phyloP scores from a whole-genome alignment of 1,140 invertebrate genomes.

The Acromyrmex echinatior region DNA sequence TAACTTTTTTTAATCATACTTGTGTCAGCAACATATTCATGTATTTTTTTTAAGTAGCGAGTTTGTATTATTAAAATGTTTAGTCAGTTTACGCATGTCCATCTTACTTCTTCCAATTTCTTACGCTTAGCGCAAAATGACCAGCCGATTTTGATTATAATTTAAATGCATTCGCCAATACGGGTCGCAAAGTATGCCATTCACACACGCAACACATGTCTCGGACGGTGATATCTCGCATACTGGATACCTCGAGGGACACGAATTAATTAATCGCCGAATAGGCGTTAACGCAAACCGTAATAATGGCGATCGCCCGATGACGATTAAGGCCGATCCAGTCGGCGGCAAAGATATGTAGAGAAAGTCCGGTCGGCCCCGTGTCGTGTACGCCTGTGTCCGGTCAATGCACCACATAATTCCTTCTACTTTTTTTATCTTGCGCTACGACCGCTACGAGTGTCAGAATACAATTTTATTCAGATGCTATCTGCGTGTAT shows the following conservation, averaged over 20 bases:
- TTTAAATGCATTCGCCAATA: neutral
- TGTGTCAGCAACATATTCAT: neutral
- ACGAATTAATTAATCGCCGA: constrained; percentile 73
- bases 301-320: constrained; percentile 75
- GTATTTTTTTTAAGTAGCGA: neutral
- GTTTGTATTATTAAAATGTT: neutral
- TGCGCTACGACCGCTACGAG: constrained; percentile 9
- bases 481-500: neutral
- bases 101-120: neutral
- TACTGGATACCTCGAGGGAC: constrained; percentile 26
- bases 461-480: constrained; percentile 42
- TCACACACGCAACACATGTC: neutral
- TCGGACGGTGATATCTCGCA: neutral
- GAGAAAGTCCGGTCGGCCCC: constrained; percentile 79
- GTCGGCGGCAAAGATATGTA: constrained; percentile 73
- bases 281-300: constrained; percentile 68
- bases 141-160: neutral
- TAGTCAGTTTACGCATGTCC: neutral
- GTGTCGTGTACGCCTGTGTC: constrained; percentile 74
- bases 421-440: constrained; percentile 60
- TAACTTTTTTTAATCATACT: too few species aligned
- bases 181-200: neutral
- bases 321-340: constrained; percentile 78
- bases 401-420: constrained; percentile 79
- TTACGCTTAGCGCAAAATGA: neutral